Percentiles rank a stretch among this genome's conserved stretches.
Evolutionary conservation across 2,888 invertebrate species (phyloP).

Genomic region (Drosophila silvestris): DNA sequence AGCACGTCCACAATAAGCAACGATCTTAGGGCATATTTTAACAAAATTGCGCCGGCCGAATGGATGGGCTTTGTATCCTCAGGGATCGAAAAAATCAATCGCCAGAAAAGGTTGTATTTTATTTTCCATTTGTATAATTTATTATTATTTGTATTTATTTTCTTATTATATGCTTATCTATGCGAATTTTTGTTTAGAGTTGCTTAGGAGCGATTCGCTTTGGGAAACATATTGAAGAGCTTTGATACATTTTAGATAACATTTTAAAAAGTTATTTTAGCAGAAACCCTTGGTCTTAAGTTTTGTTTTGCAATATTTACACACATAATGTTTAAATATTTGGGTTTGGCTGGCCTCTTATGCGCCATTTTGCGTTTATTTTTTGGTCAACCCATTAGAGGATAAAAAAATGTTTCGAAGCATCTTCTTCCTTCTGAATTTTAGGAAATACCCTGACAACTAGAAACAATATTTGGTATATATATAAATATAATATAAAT

Average conservation of each 20-base stretch:
- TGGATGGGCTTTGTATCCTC: constrained; percentile 57
- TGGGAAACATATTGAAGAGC: neutral
- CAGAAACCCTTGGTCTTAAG: neutral
- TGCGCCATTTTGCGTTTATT: neutral
- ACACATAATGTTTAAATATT: neutral
- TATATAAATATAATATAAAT: neutral
- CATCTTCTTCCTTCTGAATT: no score
- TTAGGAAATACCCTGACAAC: no score
- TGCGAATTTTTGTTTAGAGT: neutral
- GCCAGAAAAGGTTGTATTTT: constrained; percentile 61
- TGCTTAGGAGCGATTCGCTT: neutral
- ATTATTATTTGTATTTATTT: neutral
- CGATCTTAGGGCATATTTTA: constrained; percentile 36
- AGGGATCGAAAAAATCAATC: constrained; percentile 63
- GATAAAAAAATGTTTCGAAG: no score
- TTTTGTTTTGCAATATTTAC: neutral
- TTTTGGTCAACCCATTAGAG: no score
- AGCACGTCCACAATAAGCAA: constrained; percentile 43
- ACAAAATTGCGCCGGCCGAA: constrained; percentile 50
- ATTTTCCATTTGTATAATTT: neutral
- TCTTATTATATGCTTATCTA: neutral
- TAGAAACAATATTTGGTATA: no score
- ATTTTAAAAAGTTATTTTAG: neutral
- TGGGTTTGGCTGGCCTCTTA: neutral
- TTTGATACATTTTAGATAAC: neutral